These are phyloP conservation scores for human DNA, from an alignment of 2,113 vertebrate genomes.

Conservation along the genomic window DNA sequence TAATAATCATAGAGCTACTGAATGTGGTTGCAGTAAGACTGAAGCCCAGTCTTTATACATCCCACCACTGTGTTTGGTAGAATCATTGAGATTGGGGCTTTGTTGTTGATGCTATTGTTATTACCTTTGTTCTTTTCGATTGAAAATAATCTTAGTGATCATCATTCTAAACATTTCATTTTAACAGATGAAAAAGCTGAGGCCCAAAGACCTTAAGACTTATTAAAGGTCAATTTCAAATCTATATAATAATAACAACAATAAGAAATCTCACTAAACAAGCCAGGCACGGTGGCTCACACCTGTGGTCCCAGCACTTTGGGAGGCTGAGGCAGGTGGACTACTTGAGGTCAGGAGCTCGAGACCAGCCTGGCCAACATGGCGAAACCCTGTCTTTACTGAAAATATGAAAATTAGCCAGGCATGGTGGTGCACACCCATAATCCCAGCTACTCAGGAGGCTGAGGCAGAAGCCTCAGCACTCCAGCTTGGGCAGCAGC, in stretches of 20 bases:
- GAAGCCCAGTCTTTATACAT: neutral
- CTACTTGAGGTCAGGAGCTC: no score
- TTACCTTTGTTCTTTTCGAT: neutral
- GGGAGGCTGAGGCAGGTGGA: no score
- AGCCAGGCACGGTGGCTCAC: no score
- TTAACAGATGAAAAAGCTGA: constrained; percentile 19
- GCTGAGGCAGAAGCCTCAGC: no score
- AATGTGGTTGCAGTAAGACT: neutral
- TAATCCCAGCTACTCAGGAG: no score
- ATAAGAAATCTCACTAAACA: neutral
- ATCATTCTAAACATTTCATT: neutral
- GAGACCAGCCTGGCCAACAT: no score
- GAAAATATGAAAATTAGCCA: no score
- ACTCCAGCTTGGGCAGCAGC: no score
- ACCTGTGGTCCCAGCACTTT: no score
- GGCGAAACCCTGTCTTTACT: no score
- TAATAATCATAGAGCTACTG: neutral
- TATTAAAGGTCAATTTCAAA: constrained; percentile 18
- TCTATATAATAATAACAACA: neutral
- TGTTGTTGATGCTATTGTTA: neutral
- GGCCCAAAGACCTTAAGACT: neutral
- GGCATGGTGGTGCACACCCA: no score
- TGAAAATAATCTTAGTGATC: constrained; percentile 9
- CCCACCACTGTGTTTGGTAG: neutral
- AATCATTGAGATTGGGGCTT: neutral